A percentile compares a stretch with the other conserved stretches of the same genome.
phyloP scores from a whole-genome alignment of 2,113 vertebrate species.

The Uria lomvia region DNA sequence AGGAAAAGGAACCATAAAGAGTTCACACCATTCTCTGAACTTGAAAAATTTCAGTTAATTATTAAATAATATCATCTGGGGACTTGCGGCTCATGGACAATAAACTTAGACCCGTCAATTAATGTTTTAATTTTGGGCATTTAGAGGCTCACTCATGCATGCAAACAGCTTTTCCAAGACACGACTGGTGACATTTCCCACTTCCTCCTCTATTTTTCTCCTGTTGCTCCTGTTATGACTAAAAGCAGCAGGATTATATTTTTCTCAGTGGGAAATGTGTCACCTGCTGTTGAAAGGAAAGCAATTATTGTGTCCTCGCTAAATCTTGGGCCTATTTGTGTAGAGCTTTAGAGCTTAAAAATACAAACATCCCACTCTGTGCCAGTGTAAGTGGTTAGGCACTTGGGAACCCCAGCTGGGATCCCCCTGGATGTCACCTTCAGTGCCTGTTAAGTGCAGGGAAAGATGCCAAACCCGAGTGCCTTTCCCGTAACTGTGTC shows the following conservation, averaged over 20 bases:
- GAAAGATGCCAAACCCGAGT: slow-evolving; percentile 42
- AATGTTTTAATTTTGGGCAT: slow-evolving; percentile 41
- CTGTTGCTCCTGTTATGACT: slow-evolving; percentile 53
- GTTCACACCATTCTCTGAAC: neutral
- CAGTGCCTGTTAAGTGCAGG: slow-evolving; percentile 55
- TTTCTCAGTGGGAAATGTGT: slow-evolving; percentile 61
- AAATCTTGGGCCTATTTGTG: slow-evolving; percentile 54
- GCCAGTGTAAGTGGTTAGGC: slow-evolving; percentile 46
- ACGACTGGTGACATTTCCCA: slow-evolving; percentile 66
- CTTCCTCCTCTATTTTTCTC: slow-evolving; percentile 53
- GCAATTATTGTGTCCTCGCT: slow-evolving; percentile 69
- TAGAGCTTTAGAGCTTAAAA: slow-evolving; percentile 45
- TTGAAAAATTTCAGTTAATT: neutral
- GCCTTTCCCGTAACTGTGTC: slow-evolving; percentile 19
- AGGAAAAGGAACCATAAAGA: neutral
- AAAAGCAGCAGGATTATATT: slow-evolving; percentile 39
- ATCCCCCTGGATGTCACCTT: slow-evolving; percentile 64
- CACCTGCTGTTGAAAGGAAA: slow-evolving; percentile 63
- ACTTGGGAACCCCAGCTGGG: slow-evolving; percentile 50
- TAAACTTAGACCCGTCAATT: slow-evolving; percentile 44
- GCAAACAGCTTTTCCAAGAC: slow-evolving; percentile 36
- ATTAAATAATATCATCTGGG: slow-evolving; percentile 18
- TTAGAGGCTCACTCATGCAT: slow-evolving; percentile 23
- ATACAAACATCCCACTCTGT: slow-evolving; percentile 36
- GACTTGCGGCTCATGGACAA: slow-evolving; percentile 13